These are phyloP conservation scores for Scaeva pyrastri DNA, from an alignment of 2,888 invertebrate genomes.

Conservation along the genomic window DNA sequence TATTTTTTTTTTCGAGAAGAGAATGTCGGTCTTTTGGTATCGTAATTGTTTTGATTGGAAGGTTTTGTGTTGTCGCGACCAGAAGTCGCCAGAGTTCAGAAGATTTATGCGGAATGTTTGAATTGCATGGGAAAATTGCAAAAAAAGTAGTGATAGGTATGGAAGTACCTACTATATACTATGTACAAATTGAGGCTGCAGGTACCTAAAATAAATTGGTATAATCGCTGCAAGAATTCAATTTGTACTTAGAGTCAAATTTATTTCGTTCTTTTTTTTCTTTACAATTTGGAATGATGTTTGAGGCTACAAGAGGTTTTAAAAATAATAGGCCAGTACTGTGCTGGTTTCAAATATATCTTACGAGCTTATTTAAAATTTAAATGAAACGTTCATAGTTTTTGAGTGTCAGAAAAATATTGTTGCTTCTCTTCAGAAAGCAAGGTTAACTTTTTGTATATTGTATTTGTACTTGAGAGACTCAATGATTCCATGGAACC, in stretches of 20 bases:
- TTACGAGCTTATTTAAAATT: too few species aligned
- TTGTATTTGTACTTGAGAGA: too few species aligned
- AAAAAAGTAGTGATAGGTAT: neutral
- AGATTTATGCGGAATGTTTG: conserved; percentile 56
- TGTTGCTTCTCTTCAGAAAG: too few species aligned
- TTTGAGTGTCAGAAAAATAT: too few species aligned
- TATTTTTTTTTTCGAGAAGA: conserved; percentile 10
- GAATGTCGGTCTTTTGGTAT: conserved; percentile 49
- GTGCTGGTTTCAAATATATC: too few species aligned
- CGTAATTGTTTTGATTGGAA: conserved; percentile 73
- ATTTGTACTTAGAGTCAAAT: conserved; percentile 19
- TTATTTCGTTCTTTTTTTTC: neutral
- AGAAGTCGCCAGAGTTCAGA: conserved; percentile 66
- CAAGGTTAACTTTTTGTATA: too few species aligned
- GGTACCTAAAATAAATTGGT: conserved; percentile 23
- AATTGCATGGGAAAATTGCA: conserved; percentile 32
- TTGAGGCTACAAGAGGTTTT: too few species aligned
- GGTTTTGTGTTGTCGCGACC: conserved; percentile 59
- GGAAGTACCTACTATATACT: too few species aligned
- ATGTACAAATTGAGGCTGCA: conserved; percentile 24
- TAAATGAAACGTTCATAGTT: too few species aligned
- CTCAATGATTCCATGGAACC: too few species aligned
- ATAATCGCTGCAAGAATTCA: conserved; percentile 16
- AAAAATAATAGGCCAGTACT: neutral
- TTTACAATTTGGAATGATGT: neutral